phyloP scores from a whole-genome alignment of 2,888 invertebrate genomes.

The Drymonia ruficornis region DNA sequence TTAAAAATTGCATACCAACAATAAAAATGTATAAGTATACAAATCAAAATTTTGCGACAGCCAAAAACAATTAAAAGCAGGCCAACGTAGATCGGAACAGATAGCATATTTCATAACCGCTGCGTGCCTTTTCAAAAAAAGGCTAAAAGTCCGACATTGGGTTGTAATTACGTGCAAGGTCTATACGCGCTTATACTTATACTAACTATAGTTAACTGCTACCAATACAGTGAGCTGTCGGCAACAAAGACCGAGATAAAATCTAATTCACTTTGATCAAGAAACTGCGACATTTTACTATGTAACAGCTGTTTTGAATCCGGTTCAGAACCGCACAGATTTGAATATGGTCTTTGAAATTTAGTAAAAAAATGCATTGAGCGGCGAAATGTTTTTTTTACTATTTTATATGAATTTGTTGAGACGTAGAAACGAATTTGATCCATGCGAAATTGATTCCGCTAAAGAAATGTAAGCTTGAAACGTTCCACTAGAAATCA shows the following conservation, averaged over 20 bases:
- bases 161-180: conserved; percentile 26
- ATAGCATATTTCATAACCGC: conserved; percentile 19
- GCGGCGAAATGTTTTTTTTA: conserved; percentile 8
- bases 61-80: background rate
- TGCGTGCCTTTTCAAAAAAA: conserved; percentile 21
- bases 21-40: background rate
- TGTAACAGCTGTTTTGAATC: conserved; percentile 29
- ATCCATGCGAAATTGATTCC: conserved; percentile 3
- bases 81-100: conserved; percentile 17
- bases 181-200: conserved; percentile 5
- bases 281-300: conserved; percentile 28
- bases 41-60: background rate
- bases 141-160: conserved; percentile 29
- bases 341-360: conserved; percentile 1
- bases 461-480: conserved; percentile 3
- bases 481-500: background rate
- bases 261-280: conserved; percentile 44
- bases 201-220: conserved; percentile 2
- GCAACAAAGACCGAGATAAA: conserved; percentile 34
- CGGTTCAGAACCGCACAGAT: conserved; percentile 19
- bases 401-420: background rate
- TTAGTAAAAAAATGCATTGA: conserved; percentile 11
- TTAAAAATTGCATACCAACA: background rate
- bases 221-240: conserved; percentile 28
- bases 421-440: conserved; percentile 5